These are phyloP conservation scores for Hippocampus mohnikei DNA, from an alignment of 2,113 vertebrate species.

Conservation along the genomic window DNA sequence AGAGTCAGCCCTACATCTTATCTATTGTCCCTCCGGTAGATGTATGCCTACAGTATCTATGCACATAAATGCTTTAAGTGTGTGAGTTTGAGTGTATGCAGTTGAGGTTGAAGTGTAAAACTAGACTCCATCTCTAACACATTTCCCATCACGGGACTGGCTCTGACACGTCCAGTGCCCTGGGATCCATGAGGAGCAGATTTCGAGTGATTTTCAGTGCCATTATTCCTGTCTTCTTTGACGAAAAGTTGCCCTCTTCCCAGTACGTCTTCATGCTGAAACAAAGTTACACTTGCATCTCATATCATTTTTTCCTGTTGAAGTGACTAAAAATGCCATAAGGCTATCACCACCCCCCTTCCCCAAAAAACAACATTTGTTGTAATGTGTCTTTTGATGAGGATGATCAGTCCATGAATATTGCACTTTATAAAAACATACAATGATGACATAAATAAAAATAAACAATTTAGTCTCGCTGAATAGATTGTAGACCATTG, in stretches of 20 bases:
- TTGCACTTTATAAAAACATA: too few relatives aligned
- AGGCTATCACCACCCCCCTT: too few relatives aligned
- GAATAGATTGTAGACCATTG: background rate
- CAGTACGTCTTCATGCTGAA: constrained; percentile 64
- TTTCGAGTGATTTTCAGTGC: constrained; percentile 77
- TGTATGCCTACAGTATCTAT: constrained; percentile 25
- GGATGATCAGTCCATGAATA: too few relatives aligned
- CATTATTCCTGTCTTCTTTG: constrained; percentile 76
- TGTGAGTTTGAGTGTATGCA: constrained; percentile 33
- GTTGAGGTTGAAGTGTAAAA: constrained; percentile 34
- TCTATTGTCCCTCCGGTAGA: constrained; percentile 58
- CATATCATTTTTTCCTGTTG: too few relatives aligned
- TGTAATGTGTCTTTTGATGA: too few relatives aligned
- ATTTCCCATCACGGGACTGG: constrained; percentile 66
- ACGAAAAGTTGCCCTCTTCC: constrained; percentile 66
- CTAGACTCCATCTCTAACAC: constrained; percentile 56
- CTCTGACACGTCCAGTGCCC: constrained; percentile 65
- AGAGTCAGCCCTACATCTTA: constrained; percentile 75
- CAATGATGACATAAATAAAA: too few relatives aligned
- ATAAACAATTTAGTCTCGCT: too few relatives aligned
- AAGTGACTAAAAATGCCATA: too few relatives aligned
- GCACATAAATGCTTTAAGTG: constrained; percentile 26
- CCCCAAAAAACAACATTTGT: too few relatives aligned
- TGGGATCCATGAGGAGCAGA: constrained; percentile 68
- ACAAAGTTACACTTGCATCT: constrained; percentile 27